phyloP scores from a whole-genome alignment of 2,797 vertebrate genomes.

The Phoeniculus purpureus region DNA sequence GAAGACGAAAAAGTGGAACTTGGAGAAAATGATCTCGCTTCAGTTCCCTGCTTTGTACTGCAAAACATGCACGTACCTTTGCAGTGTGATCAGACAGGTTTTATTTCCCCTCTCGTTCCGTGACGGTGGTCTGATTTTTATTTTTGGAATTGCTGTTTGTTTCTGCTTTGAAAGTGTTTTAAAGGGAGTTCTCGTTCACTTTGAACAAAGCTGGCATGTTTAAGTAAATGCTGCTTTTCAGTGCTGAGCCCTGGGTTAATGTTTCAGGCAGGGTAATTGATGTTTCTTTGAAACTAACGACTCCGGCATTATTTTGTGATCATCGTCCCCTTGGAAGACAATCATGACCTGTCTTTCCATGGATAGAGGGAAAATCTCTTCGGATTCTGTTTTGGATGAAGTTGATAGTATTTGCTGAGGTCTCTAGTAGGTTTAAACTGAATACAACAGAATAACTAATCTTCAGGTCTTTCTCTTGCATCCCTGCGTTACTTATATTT shows the following conservation, averaged over 20 bases:
- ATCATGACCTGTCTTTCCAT: background rate
- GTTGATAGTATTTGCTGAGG: background rate
- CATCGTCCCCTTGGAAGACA: background rate
- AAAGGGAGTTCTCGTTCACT: conserved; percentile 2
- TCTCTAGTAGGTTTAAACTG: background rate
- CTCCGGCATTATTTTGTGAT: background rate
- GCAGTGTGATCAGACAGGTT: background rate
- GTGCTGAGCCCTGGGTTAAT: background rate
- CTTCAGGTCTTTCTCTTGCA: background rate
- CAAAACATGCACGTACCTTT: background rate
- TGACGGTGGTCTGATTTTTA: background rate
- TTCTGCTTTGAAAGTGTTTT: conserved; percentile 16
- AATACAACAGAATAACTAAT: background rate
- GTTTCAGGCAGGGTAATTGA: background rate
- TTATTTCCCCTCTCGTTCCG: background rate
- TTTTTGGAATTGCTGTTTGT: background rate
- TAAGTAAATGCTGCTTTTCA: background rate
- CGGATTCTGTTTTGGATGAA: background rate
- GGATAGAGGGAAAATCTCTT: background rate
- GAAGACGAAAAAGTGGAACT: background rate
- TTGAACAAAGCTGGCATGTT: background rate
- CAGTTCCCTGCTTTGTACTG: background rate
- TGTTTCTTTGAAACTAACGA: background rate
- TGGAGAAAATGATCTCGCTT: background rate
- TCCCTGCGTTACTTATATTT: background rate